Base-by-base conservation (phyloP, 2,888 invertebrate species). In the Erebia aethiops region DNA sequence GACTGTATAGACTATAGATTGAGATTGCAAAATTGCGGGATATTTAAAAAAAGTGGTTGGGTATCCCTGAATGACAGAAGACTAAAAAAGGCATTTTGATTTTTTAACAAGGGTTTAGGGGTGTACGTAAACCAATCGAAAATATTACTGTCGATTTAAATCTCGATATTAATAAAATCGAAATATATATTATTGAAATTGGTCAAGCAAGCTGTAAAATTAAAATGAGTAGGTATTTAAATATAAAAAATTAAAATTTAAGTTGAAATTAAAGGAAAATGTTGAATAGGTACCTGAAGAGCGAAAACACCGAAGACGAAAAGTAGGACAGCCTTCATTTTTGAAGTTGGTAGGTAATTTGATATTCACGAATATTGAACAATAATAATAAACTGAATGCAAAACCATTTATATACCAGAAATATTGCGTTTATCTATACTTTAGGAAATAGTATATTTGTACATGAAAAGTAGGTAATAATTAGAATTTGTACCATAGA, bases 321-420 rank as follows among this genome's bases (percentile, higher is more conserved):
- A n/a, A 83, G 26, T 13, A 81, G 71, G 60, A 75, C 77, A 43
- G 62, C 54, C 76, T 86, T 87, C 87, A 88, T 87, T 77, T 79
- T 69, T 35, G 41, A 63, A 54, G 16, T 18, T n/a, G 18, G 51
- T n/a, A 51, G 1, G 5, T n/a, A 14, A n/a, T 4, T 52, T 7
- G n/a, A 1, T 52, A 52, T 52, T 14, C 8, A n/a, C 51, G 13
- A 41, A 60, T 49, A 2, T n/a, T 10, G 18, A 57, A 63, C 18
- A 41, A 62, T 74, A 58, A 41, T 13, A 1, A 16, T 11, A 11
- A 1, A 46, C 8, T 62, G 10, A 14, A 63, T 14, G 18, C 9
- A 7, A 14, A 56, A 49, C 14, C 16, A 26, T 69, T 56, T 72
- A 69, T 74, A 74, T 74, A 71, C 26, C 43, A 52, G 13, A 46